phyloP scores from a whole-genome alignment of 2,113 vertebrate genomes.

The Ptilonorhynchus violaceus region DNA sequence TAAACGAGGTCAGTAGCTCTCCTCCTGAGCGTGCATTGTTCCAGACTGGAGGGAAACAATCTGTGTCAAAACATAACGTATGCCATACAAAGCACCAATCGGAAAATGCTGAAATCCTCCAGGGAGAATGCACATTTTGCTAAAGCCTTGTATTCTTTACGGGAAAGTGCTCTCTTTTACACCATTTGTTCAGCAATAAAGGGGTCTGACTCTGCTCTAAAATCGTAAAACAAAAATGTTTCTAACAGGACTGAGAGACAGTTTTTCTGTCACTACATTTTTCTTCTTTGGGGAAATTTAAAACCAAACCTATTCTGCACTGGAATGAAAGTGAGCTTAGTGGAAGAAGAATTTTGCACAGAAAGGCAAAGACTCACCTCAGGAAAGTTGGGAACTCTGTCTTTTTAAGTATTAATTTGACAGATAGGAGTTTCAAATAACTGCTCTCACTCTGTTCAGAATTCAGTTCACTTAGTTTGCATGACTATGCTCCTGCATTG shows the following conservation, averaged over 20 bases:
- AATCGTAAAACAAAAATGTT: neutral
- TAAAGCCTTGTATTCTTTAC: neutral
- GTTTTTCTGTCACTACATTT: neutral
- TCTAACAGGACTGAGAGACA: neutral
- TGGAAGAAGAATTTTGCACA: neutral
- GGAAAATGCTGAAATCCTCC: constrained; percentile 15
- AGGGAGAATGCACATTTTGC: neutral
- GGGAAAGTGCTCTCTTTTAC: neutral
- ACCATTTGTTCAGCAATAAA: neutral
- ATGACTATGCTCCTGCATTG: neutral
- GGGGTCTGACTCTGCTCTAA: neutral
- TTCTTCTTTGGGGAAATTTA: neutral
- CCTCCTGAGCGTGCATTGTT: constrained; percentile 60
- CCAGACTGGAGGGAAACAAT: constrained; percentile 68
- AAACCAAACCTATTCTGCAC: neutral
- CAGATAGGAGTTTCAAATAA: neutral
- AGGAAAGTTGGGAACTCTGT: neutral
- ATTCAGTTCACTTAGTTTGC: neutral
- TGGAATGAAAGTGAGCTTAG: neutral
- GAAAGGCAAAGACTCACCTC: neutral
- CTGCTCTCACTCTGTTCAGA: neutral
- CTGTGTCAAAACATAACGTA: constrained; percentile 63
- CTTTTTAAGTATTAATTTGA: neutral
- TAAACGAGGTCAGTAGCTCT: constrained; percentile 56
- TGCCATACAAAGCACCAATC: constrained; percentile 43